A percentile compares a stretch with the other conserved stretches of the same genome.
phyloP scores from a whole-genome alignment of 2,888 invertebrate genomes.

The Heliconius ethilla region DNA sequence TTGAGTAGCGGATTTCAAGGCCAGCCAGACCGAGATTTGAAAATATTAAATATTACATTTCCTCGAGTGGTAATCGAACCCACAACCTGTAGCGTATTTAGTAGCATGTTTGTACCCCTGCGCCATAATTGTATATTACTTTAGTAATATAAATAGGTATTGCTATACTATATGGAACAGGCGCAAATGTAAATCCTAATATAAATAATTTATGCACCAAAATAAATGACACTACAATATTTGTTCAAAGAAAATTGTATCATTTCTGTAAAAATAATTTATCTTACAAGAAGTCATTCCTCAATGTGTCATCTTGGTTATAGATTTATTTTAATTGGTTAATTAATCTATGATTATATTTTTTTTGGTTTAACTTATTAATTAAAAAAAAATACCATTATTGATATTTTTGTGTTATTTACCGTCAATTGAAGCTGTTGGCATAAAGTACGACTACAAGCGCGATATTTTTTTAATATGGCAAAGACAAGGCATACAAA shows the following conservation, averaged over 20 bases:
- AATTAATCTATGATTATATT: neutral
- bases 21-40: too few species aligned
- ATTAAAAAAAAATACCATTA: too few species aligned
- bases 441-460: too few species aligned
- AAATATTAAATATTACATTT: too few species aligned
- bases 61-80: too few species aligned
- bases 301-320: neutral
- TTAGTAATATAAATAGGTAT: neutral
- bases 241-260: neutral
- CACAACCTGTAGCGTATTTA: too few species aligned
- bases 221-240: neutral
- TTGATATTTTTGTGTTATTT: too few species aligned
- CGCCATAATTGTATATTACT: neutral
- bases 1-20: too few species aligned
- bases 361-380: neutral
- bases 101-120: too few species aligned
- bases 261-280: neutral
- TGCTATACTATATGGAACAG: neutral
- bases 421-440: too few species aligned
- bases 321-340: neutral
- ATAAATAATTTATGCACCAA: neutral
- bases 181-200: neutral
- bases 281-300: neutral
- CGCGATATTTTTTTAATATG: too few species aligned
- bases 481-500: too few species aligned